Percentiles rank a stretch among this genome's conserved stretches.
Evolutionary conservation across 2,888 invertebrate genomes (phyloP).

Genomic region (Amblyjoppa fuscipennis): DNA sequence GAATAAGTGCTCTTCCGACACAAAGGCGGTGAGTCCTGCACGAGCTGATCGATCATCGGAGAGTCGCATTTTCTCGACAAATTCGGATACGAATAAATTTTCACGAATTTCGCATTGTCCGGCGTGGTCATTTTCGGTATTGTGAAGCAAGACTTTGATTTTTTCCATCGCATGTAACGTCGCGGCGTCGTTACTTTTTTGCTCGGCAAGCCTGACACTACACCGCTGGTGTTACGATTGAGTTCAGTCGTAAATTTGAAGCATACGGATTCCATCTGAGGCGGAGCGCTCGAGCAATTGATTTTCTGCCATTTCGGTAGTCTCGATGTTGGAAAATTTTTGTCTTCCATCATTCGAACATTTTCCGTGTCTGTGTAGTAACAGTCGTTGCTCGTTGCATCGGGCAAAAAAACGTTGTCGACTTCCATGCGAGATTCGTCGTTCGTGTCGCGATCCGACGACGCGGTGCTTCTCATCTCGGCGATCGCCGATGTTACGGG

Average conservation of each 20-base stretch:
- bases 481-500: slow-evolving; percentile 56
- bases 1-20: slow-evolving; percentile 51
- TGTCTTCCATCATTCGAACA: neutral
- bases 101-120: slow-evolving; percentile 72
- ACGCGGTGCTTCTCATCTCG: neutral
- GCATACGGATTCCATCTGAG: slow-evolving; percentile 25
- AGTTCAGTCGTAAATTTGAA: slow-evolving; percentile 50
- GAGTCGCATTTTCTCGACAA: slow-evolving; percentile 64
- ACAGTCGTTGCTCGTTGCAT: slow-evolving; percentile 38
- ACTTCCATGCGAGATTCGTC: slow-evolving; percentile 56
- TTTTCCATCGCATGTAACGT: slow-evolving; percentile 77
- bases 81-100: slow-evolving; percentile 76
- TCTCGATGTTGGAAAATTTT: neutral
- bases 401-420: slow-evolving; percentile 27
- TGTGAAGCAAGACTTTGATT: slow-evolving; percentile 76
- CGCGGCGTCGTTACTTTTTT: slow-evolving; percentile 72
- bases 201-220: slow-evolving; percentile 43
- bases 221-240: slow-evolving; percentile 20
- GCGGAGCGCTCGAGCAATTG: slow-evolving; percentile 35
- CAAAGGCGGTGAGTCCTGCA: slow-evolving; percentile 54
- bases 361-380: neutral
- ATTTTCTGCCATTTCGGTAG: slow-evolving; percentile 36
- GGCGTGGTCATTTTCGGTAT: slow-evolving; percentile 71
- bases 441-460: slow-evolving; percentile 1
- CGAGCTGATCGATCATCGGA: slow-evolving; percentile 54